Conservation (phyloP, 2,888 invertebrate genomes). For the Drosophila nr. medialis region DNA sequence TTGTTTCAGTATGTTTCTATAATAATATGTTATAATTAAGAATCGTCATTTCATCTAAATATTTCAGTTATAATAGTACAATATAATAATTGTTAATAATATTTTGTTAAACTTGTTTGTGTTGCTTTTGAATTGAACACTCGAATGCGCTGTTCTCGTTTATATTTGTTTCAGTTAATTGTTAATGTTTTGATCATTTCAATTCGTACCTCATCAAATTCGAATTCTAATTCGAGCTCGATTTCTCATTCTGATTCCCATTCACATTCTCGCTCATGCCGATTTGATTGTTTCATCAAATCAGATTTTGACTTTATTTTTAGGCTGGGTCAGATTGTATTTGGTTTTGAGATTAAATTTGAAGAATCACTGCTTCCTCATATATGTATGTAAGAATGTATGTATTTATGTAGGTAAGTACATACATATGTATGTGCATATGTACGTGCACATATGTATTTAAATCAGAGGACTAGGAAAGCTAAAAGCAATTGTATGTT, state of each 20-base stretch:
- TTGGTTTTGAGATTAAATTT: constrained; percentile 48
- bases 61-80: constrained; percentile 82
- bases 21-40: constrained; percentile 82
- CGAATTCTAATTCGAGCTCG: constrained; percentile 20
- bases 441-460: constrained; percentile 28
- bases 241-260: constrained; percentile 29
- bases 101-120: constrained; percentile 70
- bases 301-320: constrained; percentile 34
- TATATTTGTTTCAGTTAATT: constrained; percentile 31
- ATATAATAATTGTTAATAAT: constrained; percentile 80
- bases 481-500: constrained; percentile 74
- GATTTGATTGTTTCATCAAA: constrained; percentile 39
- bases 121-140: constrained; percentile 50
- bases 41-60: constrained; percentile 83
- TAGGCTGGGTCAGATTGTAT: constrained; percentile 48
- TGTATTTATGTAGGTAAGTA: constrained; percentile 39
- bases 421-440: constrained; percentile 16
- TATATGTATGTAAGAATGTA: constrained; percentile 21
- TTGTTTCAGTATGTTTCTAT: constrained; percentile 79
- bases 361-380: constrained; percentile 28
- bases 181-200: constrained; percentile 30
- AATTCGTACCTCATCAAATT: constrained; percentile 13
- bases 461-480: constrained; percentile 73
- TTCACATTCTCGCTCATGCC: constrained; percentile 27
- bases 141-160: constrained; percentile 47